phyloP scores from a whole-genome alignment of 2,113 vertebrate genomes.

The Campylorhamphus procurvoides region DNA sequence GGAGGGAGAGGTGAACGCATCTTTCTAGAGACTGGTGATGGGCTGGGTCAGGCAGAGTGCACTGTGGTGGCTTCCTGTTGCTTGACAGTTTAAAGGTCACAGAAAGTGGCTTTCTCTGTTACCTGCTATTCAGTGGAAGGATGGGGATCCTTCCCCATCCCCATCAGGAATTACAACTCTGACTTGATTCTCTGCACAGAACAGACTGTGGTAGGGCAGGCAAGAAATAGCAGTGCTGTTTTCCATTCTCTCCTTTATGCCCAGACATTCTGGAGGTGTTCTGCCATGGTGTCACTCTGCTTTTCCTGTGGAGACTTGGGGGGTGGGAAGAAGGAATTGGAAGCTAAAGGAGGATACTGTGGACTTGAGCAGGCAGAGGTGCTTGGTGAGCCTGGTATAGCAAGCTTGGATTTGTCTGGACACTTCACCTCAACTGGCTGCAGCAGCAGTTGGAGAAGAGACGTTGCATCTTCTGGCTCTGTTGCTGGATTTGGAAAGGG shows the following conservation, averaged over 20 bases:
- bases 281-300: neutral
- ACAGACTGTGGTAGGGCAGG: neutral
- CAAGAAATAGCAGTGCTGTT: neutral
- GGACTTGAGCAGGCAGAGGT: neutral
- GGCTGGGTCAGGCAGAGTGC: neutral
- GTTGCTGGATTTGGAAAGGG: conserved; percentile 32
- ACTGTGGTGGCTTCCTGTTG: neutral
- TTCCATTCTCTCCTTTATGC: neutral
- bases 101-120: accelerated
- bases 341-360: neutral
- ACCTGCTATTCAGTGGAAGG: neutral
- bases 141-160: neutral
- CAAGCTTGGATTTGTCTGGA: neutral
- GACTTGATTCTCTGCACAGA: neutral
- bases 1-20: neutral
- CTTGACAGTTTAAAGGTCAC: neutral
- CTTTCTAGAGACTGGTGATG: neutral
- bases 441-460: neutral
- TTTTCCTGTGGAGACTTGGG: neutral
- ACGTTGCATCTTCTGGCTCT: neutral
- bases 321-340: neutral
- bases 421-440: neutral
- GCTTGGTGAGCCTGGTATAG: neutral
- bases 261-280: neutral
- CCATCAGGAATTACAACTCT: neutral